Conservation (phyloP, 2,113 vertebrate species). For the Ameiurus melas region DNA sequence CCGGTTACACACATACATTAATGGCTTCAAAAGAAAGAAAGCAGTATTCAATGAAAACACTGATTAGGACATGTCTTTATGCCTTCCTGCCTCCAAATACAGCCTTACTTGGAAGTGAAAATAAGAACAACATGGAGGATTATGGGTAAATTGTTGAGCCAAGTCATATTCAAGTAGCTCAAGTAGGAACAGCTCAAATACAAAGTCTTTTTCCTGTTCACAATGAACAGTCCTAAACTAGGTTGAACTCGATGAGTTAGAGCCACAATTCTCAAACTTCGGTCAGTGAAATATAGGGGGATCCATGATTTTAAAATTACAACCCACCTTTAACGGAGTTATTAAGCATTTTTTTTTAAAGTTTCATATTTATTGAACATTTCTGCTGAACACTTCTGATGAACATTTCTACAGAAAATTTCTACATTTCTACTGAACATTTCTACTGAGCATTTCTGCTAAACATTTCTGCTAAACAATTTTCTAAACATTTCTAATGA, state of each 20-base stretch:
- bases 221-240: background rate
- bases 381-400: no score
- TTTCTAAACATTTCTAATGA: no score
- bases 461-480: no score
- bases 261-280: background rate
- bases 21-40: no score
- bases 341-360: no score
- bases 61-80: background rate
- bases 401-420: no score
- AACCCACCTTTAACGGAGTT: no score
- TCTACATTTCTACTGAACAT: no score
- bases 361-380: no score
- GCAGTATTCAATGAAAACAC: background rate
- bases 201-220: background rate
- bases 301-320: no score
- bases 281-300: background rate
- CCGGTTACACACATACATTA: background rate
- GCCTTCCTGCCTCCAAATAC: background rate
- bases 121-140: background rate
- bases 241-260: background rate
- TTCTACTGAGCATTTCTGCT: no score
- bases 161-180: background rate
- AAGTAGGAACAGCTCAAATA: background rate
- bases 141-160: background rate
- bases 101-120: background rate